Evolutionary conservation across 2,113 vertebrate genomes (phyloP).

Genomic region (Chaetodon auriga): DNA sequence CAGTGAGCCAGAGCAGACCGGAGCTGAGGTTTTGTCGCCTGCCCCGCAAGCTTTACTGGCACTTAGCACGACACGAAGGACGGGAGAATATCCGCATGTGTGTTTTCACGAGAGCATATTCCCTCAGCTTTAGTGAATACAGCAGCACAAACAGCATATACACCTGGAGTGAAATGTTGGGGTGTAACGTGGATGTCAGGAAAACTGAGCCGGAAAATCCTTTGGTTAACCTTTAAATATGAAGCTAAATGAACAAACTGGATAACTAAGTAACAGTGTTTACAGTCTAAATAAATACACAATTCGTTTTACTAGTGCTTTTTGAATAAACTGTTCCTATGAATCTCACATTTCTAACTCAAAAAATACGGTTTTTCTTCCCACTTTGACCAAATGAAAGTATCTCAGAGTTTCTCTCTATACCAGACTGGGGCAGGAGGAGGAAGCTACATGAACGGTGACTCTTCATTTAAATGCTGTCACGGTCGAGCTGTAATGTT

Average conservation of each 20-base stretch:
- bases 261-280: slow-evolving; percentile 58
- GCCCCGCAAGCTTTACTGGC: slow-evolving; percentile 82
- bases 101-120: slow-evolving; percentile 44
- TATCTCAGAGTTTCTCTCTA: slow-evolving; percentile 19
- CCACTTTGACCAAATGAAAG: neutral
- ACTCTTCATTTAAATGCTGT: slow-evolving; percentile 36
- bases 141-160: slow-evolving; percentile 72
- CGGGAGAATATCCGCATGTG: slow-evolving; percentile 26
- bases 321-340: slow-evolving; percentile 32
- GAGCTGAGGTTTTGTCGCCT: slow-evolving; percentile 69
- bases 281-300: slow-evolving; percentile 70
- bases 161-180: slow-evolving; percentile 43
- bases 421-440: neutral
- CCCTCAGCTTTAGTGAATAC: slow-evolving; percentile 59
- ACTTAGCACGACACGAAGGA: slow-evolving; percentile 53
- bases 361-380: neutral
- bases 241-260: slow-evolving; percentile 19
- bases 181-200: slow-evolving; percentile 43
- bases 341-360: slow-evolving; percentile 28
- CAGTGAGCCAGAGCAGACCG: slow-evolving; percentile 47
- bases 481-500: slow-evolving; percentile 29
- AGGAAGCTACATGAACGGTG: slow-evolving; percentile 34
- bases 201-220: slow-evolving; percentile 46
- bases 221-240: slow-evolving; percentile 59
- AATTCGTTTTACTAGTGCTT: slow-evolving; percentile 57